Evolutionary conservation across 2,113 vertebrate genomes (phyloP).

Genomic region (Haemorhous mexicanus): DNA sequence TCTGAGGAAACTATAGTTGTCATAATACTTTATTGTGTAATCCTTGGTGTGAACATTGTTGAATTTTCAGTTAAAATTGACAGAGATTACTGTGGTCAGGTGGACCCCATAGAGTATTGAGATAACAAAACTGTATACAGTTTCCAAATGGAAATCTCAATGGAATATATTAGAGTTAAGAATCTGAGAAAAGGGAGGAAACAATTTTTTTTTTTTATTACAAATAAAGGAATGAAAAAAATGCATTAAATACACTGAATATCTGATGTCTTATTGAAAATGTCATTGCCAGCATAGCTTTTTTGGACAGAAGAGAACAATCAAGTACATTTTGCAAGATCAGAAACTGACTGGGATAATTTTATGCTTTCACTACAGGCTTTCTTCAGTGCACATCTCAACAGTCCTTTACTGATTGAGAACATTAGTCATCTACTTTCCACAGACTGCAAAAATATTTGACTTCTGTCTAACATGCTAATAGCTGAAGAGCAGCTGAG

Average conservation of each 20-base stretch:
- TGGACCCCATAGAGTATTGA: background rate
- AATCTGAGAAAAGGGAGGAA: background rate
- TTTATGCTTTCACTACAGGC: background rate
- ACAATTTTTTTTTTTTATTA: background rate
- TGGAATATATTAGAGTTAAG: background rate
- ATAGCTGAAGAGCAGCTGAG: background rate
- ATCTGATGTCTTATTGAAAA: background rate
- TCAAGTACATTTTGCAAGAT: background rate
- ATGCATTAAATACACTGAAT: background rate
- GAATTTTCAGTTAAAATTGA: slow-evolving; percentile 18
- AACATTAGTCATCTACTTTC: background rate
- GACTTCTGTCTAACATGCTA: background rate
- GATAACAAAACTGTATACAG: background rate
- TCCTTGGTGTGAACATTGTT: background rate
- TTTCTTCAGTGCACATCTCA: background rate
- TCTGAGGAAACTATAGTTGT: background rate
- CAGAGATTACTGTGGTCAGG: slow-evolving; percentile 27
- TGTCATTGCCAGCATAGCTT: background rate
- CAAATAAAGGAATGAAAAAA: background rate
- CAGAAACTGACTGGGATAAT: background rate
- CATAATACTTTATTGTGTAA: background rate
- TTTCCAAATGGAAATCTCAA: background rate
- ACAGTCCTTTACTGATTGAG: background rate
- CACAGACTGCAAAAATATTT: background rate
- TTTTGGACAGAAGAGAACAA: background rate